These are phyloP conservation scores for Cephus cinctus DNA, from an alignment of 1,140 invertebrate genomes.

Conservation along the genomic window DNA sequence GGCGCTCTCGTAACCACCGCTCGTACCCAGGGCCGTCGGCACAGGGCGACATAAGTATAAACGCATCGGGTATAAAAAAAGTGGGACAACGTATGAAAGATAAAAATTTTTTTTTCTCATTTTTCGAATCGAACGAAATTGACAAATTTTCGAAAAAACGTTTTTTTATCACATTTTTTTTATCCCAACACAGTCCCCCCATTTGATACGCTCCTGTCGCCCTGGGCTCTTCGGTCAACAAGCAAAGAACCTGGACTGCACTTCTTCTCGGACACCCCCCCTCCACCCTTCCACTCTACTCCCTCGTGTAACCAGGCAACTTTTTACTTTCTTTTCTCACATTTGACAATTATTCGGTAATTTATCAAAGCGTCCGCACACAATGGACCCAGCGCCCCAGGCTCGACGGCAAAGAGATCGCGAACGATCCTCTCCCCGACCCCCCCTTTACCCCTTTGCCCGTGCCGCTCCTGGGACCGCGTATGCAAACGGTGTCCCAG, in stretches of 20 bases:
- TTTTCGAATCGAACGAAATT: too few species aligned
- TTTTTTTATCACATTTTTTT: too few species aligned
- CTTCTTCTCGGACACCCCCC: conserved; percentile 8
- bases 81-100: too few species aligned
- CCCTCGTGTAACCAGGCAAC: too few species aligned
- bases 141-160: too few species aligned
- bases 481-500: conserved; percentile 37
- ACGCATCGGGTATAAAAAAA: too few species aligned
- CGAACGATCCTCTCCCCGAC: conserved; percentile 16
- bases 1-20: too few species aligned
- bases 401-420: conserved; percentile 31
- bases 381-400: conserved; percentile 43
- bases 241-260: conserved; percentile 11
- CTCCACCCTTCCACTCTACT: conserved; percentile 12
- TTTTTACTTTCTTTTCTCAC: conserved; percentile 12
- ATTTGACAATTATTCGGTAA: conserved; percentile 58
- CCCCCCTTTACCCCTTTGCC: conserved; percentile 23
- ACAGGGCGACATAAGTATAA: too few species aligned
- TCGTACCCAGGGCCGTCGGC: too few species aligned
- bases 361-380: conserved; percentile 54
- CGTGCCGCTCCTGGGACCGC: conserved; percentile 17
- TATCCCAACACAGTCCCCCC: too few species aligned
- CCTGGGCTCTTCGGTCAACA: too few species aligned
- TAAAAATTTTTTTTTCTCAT: too few species aligned
- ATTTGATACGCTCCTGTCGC: background rate